Evolutionary conservation across 2,113 vertebrate genomes (phyloP), one percentile per base, ranked within the genome.

Genomic region (Psittacara wagleri): DNA sequence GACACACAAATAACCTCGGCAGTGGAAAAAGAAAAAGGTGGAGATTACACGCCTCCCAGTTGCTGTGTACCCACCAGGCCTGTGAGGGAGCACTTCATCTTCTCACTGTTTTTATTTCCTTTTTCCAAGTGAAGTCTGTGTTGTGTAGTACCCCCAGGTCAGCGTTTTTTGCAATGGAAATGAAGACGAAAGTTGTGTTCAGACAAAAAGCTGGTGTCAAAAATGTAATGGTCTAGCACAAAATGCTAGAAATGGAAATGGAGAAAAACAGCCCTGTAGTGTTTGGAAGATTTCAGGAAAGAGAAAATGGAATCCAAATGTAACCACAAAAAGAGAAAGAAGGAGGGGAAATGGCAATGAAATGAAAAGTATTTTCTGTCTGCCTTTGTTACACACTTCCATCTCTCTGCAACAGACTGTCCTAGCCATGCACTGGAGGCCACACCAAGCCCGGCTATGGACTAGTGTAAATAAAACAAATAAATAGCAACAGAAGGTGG

Each of bases 81-180:
- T 46, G 35, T 2, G 17, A 89, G 55, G 61, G 28, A 95, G 33
- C 41, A 72, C 72, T 84, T 64, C 59, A 35, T 84, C 41, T 89
- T 63, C 70, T 59, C 54, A 10, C 24, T 84, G 23, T 27, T 94
- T 94, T 88, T 59, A 81, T 79, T 79, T 64, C 68, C 78, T 55
- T 29, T 49, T 94, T 94, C 82, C 63, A 88, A 78, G 51, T 2
- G 52, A 92, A 69, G 46, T 64, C 68, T 25, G 13, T 33, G 75
- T 61, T 70, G 72, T 68, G 89, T 57, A 77, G 57, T 44, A 80
- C 29, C 59, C 67, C 48, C 74, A 41, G 57, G 37, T 64, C 62
- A 73, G 76, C 24, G 75, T 87, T 84, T 94, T 85, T 85, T 63
- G 20, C 62, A 66, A 66, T 46, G 74, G 57, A 93, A 91, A 92